phyloP scores from a whole-genome alignment of 2,888 invertebrate genomes.

The Lymantria monacha region DNA sequence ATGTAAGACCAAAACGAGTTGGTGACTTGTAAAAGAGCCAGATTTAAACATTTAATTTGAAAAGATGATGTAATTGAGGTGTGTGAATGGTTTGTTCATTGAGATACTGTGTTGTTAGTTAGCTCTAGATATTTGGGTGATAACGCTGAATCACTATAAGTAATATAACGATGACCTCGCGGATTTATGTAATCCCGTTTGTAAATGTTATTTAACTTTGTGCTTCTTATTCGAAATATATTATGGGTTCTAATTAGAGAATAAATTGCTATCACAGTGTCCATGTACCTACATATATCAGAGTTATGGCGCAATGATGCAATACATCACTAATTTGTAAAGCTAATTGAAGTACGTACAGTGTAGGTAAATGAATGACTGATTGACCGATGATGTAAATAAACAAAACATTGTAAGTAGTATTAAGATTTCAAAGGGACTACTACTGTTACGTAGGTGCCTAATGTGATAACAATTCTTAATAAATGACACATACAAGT shows the following conservation, averaged over 20 bases:
- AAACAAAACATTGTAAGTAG: conserved; percentile 6
- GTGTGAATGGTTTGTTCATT: conserved; percentile 30
- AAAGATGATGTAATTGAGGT: conserved; percentile 42
- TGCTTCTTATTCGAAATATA: too few species aligned
- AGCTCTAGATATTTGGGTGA: conserved; percentile 8
- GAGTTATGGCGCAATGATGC: too few species aligned
- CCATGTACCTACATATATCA: too few species aligned
- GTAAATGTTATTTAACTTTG: background rate
- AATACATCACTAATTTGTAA: too few species aligned
- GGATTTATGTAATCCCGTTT: conserved; percentile 2
- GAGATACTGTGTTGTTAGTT: conserved; percentile 27
- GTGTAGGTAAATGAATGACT: conserved; percentile 3
- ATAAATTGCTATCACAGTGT: too few species aligned
- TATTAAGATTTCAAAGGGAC: conserved; percentile 8
- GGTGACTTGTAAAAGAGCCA: conserved; percentile 17
- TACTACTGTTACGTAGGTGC: background rate
- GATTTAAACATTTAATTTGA: conserved; percentile 20
- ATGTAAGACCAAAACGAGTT: conserved; percentile 17
- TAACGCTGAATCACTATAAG: background rate
- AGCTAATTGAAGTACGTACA: background rate
- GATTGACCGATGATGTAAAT: conserved; percentile 8
- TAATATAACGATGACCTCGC: background rate
- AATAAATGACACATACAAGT: too few species aligned
- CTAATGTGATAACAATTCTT: too few species aligned
- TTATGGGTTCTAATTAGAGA: too few species aligned